phyloP scores from a whole-genome alignment of 1,140 invertebrate genomes.

The Meloidogyne exigua region DNA sequence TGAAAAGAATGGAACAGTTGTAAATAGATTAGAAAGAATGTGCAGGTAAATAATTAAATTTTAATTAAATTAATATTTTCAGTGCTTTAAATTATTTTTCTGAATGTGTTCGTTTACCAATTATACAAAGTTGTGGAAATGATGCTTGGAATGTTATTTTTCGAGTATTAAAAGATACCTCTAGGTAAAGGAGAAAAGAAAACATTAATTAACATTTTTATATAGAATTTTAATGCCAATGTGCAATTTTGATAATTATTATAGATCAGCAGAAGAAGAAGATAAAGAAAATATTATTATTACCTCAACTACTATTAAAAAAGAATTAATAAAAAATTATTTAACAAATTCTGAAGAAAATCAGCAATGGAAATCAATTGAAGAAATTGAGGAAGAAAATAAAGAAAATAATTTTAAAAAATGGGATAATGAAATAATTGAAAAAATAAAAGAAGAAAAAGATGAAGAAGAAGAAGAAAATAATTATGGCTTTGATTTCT shows the following conservation, averaged over 20 bases:
- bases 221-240: constrained; percentile 58
- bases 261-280: not conserved
- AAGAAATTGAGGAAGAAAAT: not conserved
- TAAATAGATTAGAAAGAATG: constrained; percentile 50
- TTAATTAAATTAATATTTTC: constrained; percentile 31
- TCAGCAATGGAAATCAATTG: constrained; percentile 21
- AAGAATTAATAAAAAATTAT: constrained; percentile 1
- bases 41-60: constrained; percentile 17
- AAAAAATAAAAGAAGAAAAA: not conserved
- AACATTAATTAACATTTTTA: not conserved
- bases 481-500: not conserved
- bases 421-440: not conserved
- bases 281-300: not conserved
- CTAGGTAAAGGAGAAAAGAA: constrained; percentile 29
- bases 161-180: constrained; percentile 63
- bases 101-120: constrained; percentile 55
- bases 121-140: constrained; percentile 54
- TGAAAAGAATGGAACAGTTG: constrained; percentile 48
- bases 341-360: constrained; percentile 3
- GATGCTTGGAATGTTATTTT: constrained; percentile 61
- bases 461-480: not conserved
- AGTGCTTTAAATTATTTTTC: constrained; percentile 63
- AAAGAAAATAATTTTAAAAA: constrained; percentile 3
- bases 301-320: not conserved
- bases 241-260: constrained; percentile 48